These are phyloP conservation scores for Anthophora plumipes DNA, from an alignment of 2,888 invertebrate genomes.

Conservation along the genomic window DNA sequence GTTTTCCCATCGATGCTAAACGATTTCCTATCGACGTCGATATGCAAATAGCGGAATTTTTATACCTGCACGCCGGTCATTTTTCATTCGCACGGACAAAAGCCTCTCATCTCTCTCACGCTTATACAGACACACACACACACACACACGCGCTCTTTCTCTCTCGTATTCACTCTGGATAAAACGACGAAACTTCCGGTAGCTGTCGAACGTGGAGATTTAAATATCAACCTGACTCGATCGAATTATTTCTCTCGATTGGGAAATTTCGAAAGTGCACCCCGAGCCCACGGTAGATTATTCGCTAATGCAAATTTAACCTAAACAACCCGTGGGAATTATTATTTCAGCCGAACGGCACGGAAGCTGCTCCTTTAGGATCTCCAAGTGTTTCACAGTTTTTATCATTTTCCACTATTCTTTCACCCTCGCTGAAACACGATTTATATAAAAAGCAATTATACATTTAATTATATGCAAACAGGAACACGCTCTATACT, in stretches of 20 bases:
- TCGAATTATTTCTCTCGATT: constrained; percentile 27
- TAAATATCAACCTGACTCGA: constrained; percentile 34
- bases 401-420: too few species aligned
- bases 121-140: too few species aligned
- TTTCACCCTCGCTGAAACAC: not conserved
- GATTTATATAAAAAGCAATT: too few species aligned
- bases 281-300: not conserved
- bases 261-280: constrained; percentile 24
- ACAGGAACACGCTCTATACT: too few species aligned
- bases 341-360: not conserved
- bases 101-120: not conserved
- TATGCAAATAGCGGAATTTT: constrained; percentile 50
- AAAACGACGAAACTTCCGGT: constrained; percentile 48
- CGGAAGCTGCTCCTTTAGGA: not conserved
- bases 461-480: too few species aligned
- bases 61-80: constrained; percentile 30
- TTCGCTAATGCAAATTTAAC: constrained; percentile 28
- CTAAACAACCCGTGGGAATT: constrained; percentile 3
- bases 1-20: constrained; percentile 51
- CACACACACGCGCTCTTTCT: too few species aligned
- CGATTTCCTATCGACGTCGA: constrained; percentile 44
- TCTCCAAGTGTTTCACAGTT: too few species aligned
- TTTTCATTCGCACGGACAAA: constrained; percentile 50
- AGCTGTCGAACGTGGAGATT: constrained; percentile 37
- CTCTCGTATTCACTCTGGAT: not conserved